Evolutionary conservation across 2,113 vertebrate species (phyloP).

Genomic region (Centropristis striata): DNA sequence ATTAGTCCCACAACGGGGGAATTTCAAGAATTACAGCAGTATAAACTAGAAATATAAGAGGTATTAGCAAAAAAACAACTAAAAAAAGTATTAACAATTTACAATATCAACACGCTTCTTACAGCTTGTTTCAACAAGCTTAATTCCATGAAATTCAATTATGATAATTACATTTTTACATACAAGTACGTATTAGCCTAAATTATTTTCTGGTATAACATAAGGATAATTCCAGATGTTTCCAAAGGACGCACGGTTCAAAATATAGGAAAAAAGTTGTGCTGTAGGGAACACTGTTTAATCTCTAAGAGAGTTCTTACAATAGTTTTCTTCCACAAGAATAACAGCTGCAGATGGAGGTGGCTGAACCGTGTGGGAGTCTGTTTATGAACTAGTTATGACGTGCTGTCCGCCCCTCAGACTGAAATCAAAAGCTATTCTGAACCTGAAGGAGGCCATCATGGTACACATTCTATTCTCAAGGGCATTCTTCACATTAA

Average conservation of each 20-base stretch:
- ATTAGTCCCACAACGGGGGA: too few species aligned
- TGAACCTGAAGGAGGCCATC: too few species aligned
- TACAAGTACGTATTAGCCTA: too few species aligned
- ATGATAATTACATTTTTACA: not conserved
- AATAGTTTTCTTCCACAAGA: not conserved
- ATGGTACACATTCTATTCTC: not conserved
- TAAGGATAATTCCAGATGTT: not conserved
- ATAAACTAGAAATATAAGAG: too few species aligned
- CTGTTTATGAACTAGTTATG: not conserved
- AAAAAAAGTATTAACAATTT: too few species aligned
- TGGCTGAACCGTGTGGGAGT: not conserved
- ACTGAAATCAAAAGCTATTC: not conserved
- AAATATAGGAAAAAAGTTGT: not conserved
- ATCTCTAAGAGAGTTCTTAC: not conserved
- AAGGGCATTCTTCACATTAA: not conserved
- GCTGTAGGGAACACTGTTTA: too few species aligned
- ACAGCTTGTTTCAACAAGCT: too few species aligned
- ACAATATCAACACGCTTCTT: too few species aligned
- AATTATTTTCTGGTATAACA: not conserved
- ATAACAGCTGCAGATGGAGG: not conserved
- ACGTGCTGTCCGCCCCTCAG: not conserved
- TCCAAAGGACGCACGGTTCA: not conserved
- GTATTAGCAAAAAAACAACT: too few species aligned
- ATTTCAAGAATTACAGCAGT: too few species aligned
- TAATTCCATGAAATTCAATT: not conserved